A percentile compares a stretch with the other conserved stretches of the same genome.
phyloP scores from a whole-genome alignment of 2,888 invertebrate species.

The Mystacides longicornis region DNA sequence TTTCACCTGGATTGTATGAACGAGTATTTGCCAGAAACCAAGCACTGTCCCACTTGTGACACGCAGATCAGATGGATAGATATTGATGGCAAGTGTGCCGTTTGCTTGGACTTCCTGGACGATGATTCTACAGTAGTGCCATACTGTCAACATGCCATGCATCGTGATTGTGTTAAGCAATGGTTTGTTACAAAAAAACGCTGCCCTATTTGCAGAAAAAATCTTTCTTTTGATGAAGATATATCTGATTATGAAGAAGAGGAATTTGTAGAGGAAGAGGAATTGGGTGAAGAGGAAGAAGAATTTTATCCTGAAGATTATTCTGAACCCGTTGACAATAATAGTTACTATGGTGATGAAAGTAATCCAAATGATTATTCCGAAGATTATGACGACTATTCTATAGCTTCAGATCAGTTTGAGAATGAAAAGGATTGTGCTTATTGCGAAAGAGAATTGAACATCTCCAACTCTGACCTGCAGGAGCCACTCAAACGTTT shows the following conservation, averaged over 20 bases:
- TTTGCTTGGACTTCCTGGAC: background rate
- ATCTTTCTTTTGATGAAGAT: background rate
- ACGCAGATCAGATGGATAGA: conserved; percentile 3
- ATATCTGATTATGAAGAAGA: background rate
- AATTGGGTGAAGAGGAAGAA: background rate
- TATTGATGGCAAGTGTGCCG: conserved; percentile 5
- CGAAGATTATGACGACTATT: background rate
- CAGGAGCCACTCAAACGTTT: background rate
- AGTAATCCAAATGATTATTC: background rate
- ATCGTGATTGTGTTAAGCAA: conserved; percentile 3
- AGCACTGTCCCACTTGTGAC: conserved; percentile 7
- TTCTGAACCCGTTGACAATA: background rate
- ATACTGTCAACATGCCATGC: conserved; percentile 2
- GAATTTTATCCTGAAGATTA: background rate
- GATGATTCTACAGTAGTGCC: background rate
- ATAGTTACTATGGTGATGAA: background rate
- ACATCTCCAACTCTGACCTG: background rate
- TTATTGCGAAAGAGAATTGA: background rate
- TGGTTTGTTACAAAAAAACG: conserved; percentile 6
- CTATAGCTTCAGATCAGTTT: background rate
- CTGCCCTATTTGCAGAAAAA: conserved; percentile 7
- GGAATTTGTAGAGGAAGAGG: background rate
- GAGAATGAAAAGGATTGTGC: background rate
- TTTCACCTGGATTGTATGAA: conserved; percentile 9
- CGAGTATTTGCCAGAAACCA: background rate